Evolutionary conservation across 2,113 vertebrate species (phyloP).

Genomic region (Lophotis ruficrista): DNA sequence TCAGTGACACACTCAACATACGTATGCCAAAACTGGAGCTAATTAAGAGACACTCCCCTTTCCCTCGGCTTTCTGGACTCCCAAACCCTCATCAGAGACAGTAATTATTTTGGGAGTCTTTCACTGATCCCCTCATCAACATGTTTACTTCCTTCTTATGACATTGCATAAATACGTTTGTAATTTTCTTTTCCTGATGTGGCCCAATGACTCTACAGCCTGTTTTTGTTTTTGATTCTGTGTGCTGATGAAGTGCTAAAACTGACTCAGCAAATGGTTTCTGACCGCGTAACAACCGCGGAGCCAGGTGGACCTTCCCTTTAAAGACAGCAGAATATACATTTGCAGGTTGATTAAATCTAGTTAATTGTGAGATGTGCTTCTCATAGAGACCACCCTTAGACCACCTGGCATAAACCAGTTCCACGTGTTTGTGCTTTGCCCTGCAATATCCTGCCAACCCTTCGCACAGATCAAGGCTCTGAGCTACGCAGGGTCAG

Average conservation of each 20-base stretch:
- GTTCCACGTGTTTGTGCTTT: neutral
- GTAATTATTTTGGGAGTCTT: constrained; percentile 38
- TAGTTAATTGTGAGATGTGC: neutral
- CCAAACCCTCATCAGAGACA: constrained; percentile 4
- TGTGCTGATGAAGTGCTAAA: neutral
- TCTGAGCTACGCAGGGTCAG: neutral
- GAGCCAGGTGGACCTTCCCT: too few species aligned
- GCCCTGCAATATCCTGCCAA: neutral
- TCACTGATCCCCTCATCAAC: neutral
- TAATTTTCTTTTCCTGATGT: constrained; percentile 4
- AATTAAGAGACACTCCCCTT: constrained; percentile 27
- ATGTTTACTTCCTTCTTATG: constrained; percentile 21
- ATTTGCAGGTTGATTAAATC: neutral
- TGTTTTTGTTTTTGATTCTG: neutral
- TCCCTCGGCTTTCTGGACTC: neutral
- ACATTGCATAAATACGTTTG: neutral
- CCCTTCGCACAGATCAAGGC: neutral
- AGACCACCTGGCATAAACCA: rapidly evolving
- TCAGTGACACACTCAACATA: neutral
- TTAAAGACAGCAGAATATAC: rapidly evolving
- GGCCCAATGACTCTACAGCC: neutral
- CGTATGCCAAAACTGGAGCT: neutral
- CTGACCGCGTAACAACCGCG: neutral
- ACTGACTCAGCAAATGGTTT: neutral
- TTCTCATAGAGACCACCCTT: neutral